A percentile compares a stretch with the other conserved stretches of the same genome.
These are phyloP conservation scores for Picathartes gymnocephalus DNA, from an alignment of 2,113 vertebrate species.

Conservation along the genomic window DNA sequence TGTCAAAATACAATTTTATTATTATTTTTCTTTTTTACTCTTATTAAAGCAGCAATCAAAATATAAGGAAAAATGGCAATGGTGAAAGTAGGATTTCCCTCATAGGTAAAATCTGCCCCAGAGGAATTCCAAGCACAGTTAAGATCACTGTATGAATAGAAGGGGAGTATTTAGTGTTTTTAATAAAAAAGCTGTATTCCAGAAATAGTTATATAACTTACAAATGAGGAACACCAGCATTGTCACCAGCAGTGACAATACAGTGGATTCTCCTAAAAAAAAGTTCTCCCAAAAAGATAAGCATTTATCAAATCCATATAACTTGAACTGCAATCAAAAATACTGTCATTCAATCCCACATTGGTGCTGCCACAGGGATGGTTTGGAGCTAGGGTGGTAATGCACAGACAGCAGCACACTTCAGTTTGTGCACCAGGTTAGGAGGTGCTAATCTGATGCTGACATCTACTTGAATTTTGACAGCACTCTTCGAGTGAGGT, in stretches of 20 bases:
- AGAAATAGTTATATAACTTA: not conserved
- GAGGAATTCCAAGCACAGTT: not conserved
- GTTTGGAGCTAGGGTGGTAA: not conserved
- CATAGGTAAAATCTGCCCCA: not conserved
- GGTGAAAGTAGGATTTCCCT: not conserved
- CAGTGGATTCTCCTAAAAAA: not conserved
- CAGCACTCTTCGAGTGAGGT: not conserved
- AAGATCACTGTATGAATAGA: not conserved
- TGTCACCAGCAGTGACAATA: not conserved
- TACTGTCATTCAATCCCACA: not conserved
- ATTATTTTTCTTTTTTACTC: not conserved
- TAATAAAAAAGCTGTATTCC: not conserved
- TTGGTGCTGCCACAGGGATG: not conserved
- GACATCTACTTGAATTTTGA: not conserved
- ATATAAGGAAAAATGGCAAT: not conserved
- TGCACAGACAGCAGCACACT: not conserved
- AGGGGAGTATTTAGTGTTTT: not conserved
- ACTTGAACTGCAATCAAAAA: not conserved
- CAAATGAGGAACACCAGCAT: not conserved
- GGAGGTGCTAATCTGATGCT: not conserved
- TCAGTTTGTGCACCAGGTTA: not conserved
- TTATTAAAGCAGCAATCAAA: not conserved
- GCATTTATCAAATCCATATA: not conserved
- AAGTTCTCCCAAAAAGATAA: not conserved
- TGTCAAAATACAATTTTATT: not conserved